Conservation (phyloP, 2,888 invertebrate genomes). For the Uloborus plumipes region DNA sequence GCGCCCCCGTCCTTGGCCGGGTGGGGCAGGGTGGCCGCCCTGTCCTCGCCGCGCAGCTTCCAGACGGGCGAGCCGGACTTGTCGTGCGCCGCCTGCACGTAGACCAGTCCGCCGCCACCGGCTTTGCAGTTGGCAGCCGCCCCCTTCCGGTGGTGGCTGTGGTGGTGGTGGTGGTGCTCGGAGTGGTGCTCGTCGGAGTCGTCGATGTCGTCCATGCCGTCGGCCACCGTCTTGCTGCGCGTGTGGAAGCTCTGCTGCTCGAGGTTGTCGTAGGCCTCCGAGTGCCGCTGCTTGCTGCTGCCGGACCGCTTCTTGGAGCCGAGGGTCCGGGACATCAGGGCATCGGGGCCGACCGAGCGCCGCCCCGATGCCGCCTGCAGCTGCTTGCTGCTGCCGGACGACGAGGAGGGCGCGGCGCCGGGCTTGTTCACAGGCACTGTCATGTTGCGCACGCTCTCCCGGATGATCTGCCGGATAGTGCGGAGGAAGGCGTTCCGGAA, state of each 20-base stretch:
- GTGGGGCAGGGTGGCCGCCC: conserved; percentile 70
- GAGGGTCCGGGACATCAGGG: conserved; percentile 76
- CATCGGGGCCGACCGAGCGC: conserved; percentile 12
- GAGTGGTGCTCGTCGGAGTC: conserved; percentile 59
- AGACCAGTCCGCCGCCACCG: conserved; percentile 66
- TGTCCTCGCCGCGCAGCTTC: conserved; percentile 88
- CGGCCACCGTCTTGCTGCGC: conserved; percentile 91
- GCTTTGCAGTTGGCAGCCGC: conserved; percentile 23
- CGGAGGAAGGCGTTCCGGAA: conserved; percentile 97
- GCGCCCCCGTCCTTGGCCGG: conserved; percentile 35
- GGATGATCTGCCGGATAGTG: conserved; percentile 95
- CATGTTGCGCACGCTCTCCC: conserved; percentile 97
- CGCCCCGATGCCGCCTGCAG: neutral
- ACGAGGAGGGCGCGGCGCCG: conserved; percentile 12
- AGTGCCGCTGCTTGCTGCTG: conserved; percentile 87
- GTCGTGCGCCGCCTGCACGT: conserved; percentile 85
- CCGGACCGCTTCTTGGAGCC: conserved; percentile 83
- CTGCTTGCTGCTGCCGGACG: conserved; percentile 7
- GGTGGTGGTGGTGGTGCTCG: conserved; percentile 20
- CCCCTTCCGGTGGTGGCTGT: conserved; percentile 70
- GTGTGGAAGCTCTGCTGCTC: conserved; percentile 77
- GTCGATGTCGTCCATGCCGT: conserved; percentile 76
- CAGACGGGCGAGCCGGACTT: conserved; percentile 91
- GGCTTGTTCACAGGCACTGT: conserved; percentile 72
- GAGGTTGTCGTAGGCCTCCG: conserved; percentile 72